Evolutionary conservation across 53 echinoderm and acorn worm genomes (phyloP).

Genomic region (Henricia sp.): DNA sequence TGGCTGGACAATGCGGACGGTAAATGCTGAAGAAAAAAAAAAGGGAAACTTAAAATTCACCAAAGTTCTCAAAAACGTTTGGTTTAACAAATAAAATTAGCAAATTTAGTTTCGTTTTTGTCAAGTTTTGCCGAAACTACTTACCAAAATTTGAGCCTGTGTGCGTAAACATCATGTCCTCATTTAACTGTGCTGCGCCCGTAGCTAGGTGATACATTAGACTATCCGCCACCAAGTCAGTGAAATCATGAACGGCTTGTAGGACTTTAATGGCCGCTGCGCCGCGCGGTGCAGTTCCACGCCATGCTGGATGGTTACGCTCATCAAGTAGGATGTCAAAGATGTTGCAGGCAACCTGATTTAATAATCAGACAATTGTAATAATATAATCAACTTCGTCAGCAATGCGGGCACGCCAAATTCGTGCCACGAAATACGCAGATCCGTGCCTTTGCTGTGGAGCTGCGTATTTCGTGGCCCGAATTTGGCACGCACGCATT

Average conservation of each 20-base stretch:
- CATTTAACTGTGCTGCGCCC: background rate
- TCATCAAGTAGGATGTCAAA: constrained; percentile 62
- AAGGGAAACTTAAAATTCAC: background rate
- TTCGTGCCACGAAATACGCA: too few species aligned
- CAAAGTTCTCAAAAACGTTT: background rate
- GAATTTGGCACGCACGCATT: too few species aligned
- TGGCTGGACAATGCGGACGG: constrained; percentile 54
- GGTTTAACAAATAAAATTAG: too few species aligned
- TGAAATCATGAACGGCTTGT: constrained; percentile 67
- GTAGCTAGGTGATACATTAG: constrained; percentile 57
- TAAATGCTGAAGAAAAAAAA: constrained; percentile 31
- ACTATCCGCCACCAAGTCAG: constrained; percentile 70
- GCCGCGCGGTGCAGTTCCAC: constrained; percentile 83
- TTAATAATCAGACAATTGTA: too few species aligned
- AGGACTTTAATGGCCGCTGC: constrained; percentile 78
- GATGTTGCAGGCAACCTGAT: constrained; percentile 56
- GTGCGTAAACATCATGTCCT: constrained; percentile 29
- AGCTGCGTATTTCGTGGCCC: too few species aligned
- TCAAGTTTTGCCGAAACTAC: background rate
- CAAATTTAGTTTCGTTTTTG: background rate
- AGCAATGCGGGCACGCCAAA: too few species aligned
- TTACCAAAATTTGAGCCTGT: constrained; percentile 64
- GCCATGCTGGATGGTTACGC: constrained; percentile 75
- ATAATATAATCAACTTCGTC: too few species aligned
- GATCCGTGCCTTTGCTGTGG: too few species aligned